phyloP scores from a whole-genome alignment of 2,888 invertebrate species.

The Drosophila suboccidentalis region DNA sequence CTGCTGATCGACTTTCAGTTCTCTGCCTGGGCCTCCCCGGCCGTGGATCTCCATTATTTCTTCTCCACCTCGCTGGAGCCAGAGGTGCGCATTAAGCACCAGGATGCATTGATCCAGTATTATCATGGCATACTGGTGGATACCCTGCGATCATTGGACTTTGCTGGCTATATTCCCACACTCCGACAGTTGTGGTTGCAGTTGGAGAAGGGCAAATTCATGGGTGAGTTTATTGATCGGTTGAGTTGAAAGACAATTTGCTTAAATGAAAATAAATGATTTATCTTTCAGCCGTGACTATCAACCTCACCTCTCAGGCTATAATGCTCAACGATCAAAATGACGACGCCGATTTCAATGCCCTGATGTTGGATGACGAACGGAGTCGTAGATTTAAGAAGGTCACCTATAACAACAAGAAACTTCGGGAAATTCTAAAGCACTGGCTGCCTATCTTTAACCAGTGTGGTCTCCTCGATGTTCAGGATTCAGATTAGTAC shows the following conservation, averaged over 20 bases:
- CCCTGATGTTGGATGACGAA: conserved; percentile 70
- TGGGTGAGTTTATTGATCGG: conserved; percentile 62
- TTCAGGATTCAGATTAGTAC: conserved; percentile 2
- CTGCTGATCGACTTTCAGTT: conserved; percentile 84
- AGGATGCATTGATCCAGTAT: conserved; percentile 79
- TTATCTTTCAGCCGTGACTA: conserved; percentile 62
- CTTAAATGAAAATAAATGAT: neutral
- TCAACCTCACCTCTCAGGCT: conserved; percentile 60
- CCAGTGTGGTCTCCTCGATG: conserved; percentile 76
- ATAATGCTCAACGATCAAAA: conserved; percentile 76
- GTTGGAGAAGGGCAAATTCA: conserved; percentile 74
- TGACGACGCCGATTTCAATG: conserved; percentile 77
- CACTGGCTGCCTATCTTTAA: conserved; percentile 79
- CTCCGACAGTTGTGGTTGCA: conserved; percentile 79
- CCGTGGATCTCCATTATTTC: conserved; percentile 83
- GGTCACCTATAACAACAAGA: conserved; percentile 72
- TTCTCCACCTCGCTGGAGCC: conserved; percentile 78
- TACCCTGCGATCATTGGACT: conserved; percentile 72
- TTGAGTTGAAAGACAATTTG: neutral
- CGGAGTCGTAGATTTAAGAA: conserved; percentile 62
- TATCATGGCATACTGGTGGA: conserved; percentile 76
- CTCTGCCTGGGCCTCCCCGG: conserved; percentile 82
- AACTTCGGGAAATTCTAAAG: conserved; percentile 72
- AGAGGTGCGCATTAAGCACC: conserved; percentile 70
- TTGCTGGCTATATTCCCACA: conserved; percentile 75